Evolutionary conservation across 2,797 vertebrate species (phyloP), one percentile per base, ranked within the genome.

Genomic region (Sylvia borin): DNA sequence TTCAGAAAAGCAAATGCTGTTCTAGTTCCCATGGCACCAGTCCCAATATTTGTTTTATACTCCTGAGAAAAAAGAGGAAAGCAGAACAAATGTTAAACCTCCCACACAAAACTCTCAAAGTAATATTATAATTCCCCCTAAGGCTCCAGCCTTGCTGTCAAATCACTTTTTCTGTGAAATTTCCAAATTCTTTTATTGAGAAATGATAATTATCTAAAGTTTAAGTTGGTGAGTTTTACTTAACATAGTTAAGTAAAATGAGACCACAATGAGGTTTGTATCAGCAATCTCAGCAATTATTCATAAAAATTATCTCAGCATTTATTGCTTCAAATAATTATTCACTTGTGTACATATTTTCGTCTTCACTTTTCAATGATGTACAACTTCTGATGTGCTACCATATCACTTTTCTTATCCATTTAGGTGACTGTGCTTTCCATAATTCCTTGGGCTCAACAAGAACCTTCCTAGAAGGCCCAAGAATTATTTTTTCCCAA

Each of bases 21-120:
- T 91, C 82, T 76, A 80, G 85, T 97, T 97, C 97, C 95, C 97
- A 97, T n/a, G 95, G 97, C 96, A 96, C 55, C 79, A 90, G 65
- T 94, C 94, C 96, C 97, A 97, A 53, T 15, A 38, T 87, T 96
- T 91, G 90, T 88, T 93, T 96, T 82, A 81, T 72, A 85, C 68
- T 95, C 95, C 84, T 96, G 72, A 91, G 96, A 90, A 90, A 92
- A 74, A 67, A 88, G 68, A 91, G 75, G 67, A 82, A 94, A 95
- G 88, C 83, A 94, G 93, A 97, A 88, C 45, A 88, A 93, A 95
- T 83, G 38, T 85, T 93, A 77, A 77, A 74, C 61, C 93, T 96
- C 94, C 96, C 81, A 92, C 95, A 91, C 92, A 96, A 94, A 93
- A 90, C 94, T 95, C 92, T 91, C 68, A 10, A 62, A 82, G 58